Evolutionary conservation across 2,888 invertebrate genomes (phyloP).

Genomic region (Acholoe squamosa): DNA sequence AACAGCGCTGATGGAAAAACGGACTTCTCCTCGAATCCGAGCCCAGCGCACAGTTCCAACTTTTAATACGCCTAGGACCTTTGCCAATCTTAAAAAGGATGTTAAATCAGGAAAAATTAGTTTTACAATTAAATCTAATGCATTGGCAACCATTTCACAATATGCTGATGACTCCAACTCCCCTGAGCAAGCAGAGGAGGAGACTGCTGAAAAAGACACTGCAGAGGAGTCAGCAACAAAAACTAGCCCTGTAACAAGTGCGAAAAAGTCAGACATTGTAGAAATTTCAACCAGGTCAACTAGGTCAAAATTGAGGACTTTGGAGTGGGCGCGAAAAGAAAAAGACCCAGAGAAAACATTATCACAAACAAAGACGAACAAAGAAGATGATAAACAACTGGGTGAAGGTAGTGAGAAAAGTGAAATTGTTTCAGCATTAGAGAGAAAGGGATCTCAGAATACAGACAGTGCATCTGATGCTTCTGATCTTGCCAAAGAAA

Average conservation of each 20-base stretch:
- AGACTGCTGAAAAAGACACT: not conserved
- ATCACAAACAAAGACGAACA: not conserved
- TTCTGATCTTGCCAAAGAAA: no score
- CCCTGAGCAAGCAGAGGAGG: not conserved
- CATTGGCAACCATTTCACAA: constrained; percentile 2
- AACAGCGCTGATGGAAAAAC: constrained; percentile 25
- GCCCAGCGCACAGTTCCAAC: not conserved
- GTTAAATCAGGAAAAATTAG: constrained; percentile 42
- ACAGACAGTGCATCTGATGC: not conserved
- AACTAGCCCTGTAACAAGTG: not conserved
- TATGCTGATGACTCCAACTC: constrained; percentile 50
- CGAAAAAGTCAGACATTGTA: not conserved
- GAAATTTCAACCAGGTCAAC: constrained; percentile 37
- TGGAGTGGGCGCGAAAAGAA: constrained; percentile 12
- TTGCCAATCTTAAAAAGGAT: constrained; percentile 38
- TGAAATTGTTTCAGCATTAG: not conserved
- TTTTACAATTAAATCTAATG: constrained; percentile 51
- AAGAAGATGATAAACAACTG: no score
- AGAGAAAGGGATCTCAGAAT: not conserved
- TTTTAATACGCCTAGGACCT: not conserved
- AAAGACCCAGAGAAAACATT: not conserved
- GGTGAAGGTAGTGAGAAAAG: not conserved
- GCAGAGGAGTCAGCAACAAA: not conserved
- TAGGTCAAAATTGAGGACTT: constrained; percentile 10
- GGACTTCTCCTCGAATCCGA: constrained; percentile 15